These are phyloP conservation scores for Muscicapa comitata DNA, from an alignment of 2,797 vertebrate genomes.

Conservation along the genomic window DNA sequence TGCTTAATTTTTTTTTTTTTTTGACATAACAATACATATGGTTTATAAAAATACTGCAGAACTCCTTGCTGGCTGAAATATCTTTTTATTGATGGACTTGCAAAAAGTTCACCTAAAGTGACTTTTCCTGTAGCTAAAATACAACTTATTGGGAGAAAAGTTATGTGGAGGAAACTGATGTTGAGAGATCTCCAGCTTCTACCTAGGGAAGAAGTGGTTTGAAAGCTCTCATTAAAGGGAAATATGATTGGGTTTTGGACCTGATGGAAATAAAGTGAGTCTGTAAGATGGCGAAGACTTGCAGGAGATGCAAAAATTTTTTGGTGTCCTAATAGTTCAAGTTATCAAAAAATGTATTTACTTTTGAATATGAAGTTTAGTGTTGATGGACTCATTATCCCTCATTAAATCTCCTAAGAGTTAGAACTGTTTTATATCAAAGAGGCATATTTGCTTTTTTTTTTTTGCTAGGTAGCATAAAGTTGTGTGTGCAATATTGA, in stretches of 20 bases:
- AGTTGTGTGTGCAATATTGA: conserved; percentile 55
- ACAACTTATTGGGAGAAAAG: neutral
- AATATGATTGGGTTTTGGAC: neutral
- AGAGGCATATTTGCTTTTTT: conserved; percentile 31
- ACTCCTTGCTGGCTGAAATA: neutral
- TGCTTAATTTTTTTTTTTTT: neutral
- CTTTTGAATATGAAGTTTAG: neutral
- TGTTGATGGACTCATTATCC: neutral
- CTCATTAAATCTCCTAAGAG: neutral
- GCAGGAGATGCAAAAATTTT: neutral
- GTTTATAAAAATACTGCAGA: neutral
- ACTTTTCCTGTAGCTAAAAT: neutral
- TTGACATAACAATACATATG: neutral
- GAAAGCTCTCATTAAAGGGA: neutral
- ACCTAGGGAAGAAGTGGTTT: neutral
- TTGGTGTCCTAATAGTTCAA: neutral
- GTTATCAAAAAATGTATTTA: neutral
- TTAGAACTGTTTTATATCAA: conserved; percentile 11
- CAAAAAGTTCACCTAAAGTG: neutral
- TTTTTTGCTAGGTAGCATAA: conserved; percentile 45
- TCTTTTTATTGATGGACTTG: neutral
- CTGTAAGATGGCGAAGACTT: neutral
- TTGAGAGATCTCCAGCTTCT: neutral
- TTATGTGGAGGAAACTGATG: neutral
- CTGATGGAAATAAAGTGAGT: neutral